Evolutionary conservation across 1,140 invertebrate species (phyloP).

Genomic region (Macrostomum lignano): DNA sequence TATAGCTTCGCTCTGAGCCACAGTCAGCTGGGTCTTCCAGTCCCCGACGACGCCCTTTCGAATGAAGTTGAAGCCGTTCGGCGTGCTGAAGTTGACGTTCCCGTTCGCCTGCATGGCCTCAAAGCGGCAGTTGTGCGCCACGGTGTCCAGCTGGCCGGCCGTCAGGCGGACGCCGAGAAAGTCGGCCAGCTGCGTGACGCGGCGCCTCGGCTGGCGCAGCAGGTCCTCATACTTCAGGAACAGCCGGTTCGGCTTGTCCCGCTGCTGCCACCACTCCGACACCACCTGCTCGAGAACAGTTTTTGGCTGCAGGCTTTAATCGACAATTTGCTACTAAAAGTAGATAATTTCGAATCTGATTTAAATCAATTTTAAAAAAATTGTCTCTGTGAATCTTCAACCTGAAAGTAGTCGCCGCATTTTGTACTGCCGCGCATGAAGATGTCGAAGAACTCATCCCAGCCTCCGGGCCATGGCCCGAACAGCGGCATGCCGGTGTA

Average conservation of each 20-base stretch:
- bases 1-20: background rate
- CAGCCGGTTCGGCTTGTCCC: background rate
- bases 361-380: too few relatives aligned
- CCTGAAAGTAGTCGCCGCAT: background rate
- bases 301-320: too few relatives aligned
- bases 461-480: conserved; percentile 15
- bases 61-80: background rate
- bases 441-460: conserved; percentile 7
- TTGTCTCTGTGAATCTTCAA: too few relatives aligned
- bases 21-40: background rate
- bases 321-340: too few relatives aligned
- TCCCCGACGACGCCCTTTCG: conserved; percentile 1
- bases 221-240: background rate
- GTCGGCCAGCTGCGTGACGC: background rate
- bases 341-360: too few relatives aligned
- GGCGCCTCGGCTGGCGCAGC: background rate
- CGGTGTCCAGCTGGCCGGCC: background rate
- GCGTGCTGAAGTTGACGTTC: background rate
- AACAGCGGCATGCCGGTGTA: conserved; percentile 38
- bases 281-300: too few relatives aligned
- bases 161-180: background rate
- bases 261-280: background rate
- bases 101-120: background rate
- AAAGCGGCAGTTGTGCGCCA: background rate
- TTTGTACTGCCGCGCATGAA: background rate